Base-by-base conservation (phyloP, 2,797 vertebrate species). In the Notolabrus celidotus region DNA sequence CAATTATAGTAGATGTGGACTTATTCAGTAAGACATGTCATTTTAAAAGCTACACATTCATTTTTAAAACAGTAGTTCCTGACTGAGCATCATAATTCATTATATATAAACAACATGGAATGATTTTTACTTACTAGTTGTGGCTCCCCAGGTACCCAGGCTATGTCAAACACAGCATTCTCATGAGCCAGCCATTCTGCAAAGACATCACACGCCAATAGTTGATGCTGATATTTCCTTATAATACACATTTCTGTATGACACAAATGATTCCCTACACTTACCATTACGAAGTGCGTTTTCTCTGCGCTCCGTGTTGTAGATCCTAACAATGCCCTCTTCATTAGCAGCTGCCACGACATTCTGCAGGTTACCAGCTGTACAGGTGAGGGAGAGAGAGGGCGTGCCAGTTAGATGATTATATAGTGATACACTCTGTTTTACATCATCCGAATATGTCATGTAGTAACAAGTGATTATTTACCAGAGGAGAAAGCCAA, bases 111-210 rank as follows among this genome's bases (percentile, higher is more conserved):
- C 15, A 4, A 38, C 4, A 12, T 11, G 3, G 0, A 61, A 25
- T 7, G 2, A 3, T 5, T 9, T 50, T 25, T 15, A 89, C 96
- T 95, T 91, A 99, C 98, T 88, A 99, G 86, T 27, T 91, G 95
- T 84, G 95, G 86, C 63, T 97, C 95, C 20, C 95, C 95, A 14
- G 98, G 98, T 53, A 98, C 95, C 98, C 98, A 99, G 33, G 97
- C 95, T 33, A 99, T 89, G 76, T 99, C 98, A 93, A 99, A 99
- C 20, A 99, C 97, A 1, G 97, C 98, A 68, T 99, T 99, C 74
- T 96, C 95, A 76, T 99, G 98, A 72, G 98, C 97, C 89, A 96
- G 90, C 98, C 98, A 99, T 65, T 97, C 98, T 99, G 89, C 56
- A 75, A 81, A 76, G 80, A 80, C 42, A 46, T 43, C 53, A 76